phyloP scores from a whole-genome alignment of 2,888 invertebrate species.

The Acheta domesticus region DNA sequence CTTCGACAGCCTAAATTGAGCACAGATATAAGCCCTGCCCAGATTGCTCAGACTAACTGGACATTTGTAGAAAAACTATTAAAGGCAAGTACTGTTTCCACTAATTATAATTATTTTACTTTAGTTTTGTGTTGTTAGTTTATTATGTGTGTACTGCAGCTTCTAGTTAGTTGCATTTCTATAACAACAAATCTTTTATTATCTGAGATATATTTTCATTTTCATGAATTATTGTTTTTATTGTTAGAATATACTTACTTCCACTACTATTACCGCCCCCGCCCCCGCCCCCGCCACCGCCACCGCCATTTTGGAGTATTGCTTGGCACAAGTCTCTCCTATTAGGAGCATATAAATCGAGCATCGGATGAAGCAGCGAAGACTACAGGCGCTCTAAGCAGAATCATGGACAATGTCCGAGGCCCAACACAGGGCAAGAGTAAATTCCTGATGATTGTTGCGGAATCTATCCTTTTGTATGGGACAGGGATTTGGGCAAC shows the following conservation, averaged over 20 bases:
- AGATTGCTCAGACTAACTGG: constrained; percentile 95
- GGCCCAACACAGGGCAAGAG: background rate
- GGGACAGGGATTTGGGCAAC: background rate
- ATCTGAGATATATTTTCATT: too few relatives aligned
- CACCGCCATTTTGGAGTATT: too few relatives aligned
- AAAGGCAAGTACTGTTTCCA: constrained; percentile 62
- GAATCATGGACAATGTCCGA: background rate
- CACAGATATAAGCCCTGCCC: constrained; percentile 64
- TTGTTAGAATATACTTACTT: background rate
- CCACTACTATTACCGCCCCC: too few relatives aligned
- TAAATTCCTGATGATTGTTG: background rate
- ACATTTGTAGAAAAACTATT: constrained; percentile 95
- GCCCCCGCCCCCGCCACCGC: too few relatives aligned
- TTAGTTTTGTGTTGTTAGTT: background rate
- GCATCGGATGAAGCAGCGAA: background rate
- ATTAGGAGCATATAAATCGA: background rate
- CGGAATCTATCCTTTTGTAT: background rate
- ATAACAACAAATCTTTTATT: too few relatives aligned
- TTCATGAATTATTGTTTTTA: too few relatives aligned
- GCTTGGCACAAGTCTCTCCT: background rate
- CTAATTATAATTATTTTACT: background rate
- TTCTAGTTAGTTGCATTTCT: too few relatives aligned
- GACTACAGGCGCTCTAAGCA: background rate
- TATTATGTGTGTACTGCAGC: too few relatives aligned
- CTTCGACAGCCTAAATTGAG: constrained; percentile 33